phyloP scores from a whole-genome alignment of 2,113 vertebrate species.

The Semnornis frantzii region DNA sequence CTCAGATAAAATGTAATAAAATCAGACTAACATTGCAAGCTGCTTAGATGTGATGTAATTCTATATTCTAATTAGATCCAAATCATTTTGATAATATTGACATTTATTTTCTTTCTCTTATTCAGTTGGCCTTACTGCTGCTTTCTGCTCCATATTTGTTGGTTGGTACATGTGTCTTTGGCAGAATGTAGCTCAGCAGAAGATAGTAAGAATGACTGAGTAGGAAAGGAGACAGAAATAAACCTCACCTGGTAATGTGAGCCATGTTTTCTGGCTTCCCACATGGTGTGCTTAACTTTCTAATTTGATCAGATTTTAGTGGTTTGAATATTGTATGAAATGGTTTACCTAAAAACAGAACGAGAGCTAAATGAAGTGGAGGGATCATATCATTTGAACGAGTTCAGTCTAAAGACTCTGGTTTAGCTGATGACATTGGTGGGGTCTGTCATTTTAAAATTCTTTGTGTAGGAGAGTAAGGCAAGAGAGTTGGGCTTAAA shows the following conservation, averaged over 20 bases:
- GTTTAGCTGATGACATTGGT: not conserved
- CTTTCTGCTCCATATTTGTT: not conserved
- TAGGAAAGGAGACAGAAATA: constrained; percentile 13
- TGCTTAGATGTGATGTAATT: not conserved
- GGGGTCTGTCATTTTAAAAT: constrained; percentile 1
- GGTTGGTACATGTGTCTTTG: not conserved
- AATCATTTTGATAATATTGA: not conserved
- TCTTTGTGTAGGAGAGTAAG: not conserved
- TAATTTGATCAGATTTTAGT: constrained; percentile 7
- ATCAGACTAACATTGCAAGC: not conserved
- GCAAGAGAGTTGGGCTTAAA: not conserved
- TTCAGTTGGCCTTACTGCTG: not conserved
- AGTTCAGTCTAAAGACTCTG: not conserved
- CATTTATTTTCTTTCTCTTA: not conserved
- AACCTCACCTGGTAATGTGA: not conserved
- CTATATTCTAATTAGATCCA: not conserved
- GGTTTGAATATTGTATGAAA: constrained; percentile 36
- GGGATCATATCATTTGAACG: not conserved
- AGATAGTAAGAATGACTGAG: not conserved
- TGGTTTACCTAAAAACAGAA: constrained; percentile 31
- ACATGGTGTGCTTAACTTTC: not conserved
- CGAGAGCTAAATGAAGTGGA: constrained; percentile 6
- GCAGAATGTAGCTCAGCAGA: not conserved
- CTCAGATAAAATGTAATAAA: not conserved
- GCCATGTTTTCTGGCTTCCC: constrained; percentile 1